Evolutionary conservation across 2,888 invertebrate genomes (phyloP).

Genomic region (Tromatobia lineatoria): DNA sequence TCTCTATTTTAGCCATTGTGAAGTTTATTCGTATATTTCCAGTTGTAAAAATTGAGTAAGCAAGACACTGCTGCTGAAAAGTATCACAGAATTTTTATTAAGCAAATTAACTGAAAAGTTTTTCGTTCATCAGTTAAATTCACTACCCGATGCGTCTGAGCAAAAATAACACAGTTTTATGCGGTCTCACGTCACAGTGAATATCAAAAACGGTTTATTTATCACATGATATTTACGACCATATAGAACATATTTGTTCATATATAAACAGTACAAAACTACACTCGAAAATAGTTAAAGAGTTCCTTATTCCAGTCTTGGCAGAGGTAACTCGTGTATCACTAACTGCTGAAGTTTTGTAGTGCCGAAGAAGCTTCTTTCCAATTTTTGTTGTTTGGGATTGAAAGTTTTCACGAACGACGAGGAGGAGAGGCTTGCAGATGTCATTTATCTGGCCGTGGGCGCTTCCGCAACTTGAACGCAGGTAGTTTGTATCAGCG

Average conservation of each 20-base stretch:
- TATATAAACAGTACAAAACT: slow-evolving; percentile 2
- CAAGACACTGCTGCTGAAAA: background rate
- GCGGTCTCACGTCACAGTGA: too few relatives aligned
- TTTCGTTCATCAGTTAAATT: background rate
- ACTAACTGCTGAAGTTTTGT: slow-evolving; percentile 36
- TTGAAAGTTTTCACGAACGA: slow-evolving; percentile 62
- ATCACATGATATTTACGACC: background rate
- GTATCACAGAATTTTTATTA: background rate
- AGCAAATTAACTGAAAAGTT: background rate
- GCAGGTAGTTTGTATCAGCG: slow-evolving; percentile 66
- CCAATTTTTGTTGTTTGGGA: slow-evolving; percentile 50
- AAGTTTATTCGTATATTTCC: background rate
- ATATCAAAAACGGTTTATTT: background rate
- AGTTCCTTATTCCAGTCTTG: background rate
- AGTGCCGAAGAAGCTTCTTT: slow-evolving; percentile 7
- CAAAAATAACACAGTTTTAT: background rate
- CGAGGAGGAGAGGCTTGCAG: slow-evolving; percentile 64
- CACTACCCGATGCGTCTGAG: background rate
- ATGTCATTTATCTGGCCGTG: slow-evolving; percentile 67
- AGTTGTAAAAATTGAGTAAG: background rate
- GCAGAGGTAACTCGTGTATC: background rate
- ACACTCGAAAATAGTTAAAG: slow-evolving; percentile 2
- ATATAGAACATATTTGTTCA: background rate
- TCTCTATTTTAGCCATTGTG: background rate
- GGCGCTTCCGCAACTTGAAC: slow-evolving; percentile 64